A percentile compares a stretch with the other conserved stretches of the same genome.
phyloP scores from a whole-genome alignment of 2,888 invertebrate species.

The Stegophylla sp. region DNA sequence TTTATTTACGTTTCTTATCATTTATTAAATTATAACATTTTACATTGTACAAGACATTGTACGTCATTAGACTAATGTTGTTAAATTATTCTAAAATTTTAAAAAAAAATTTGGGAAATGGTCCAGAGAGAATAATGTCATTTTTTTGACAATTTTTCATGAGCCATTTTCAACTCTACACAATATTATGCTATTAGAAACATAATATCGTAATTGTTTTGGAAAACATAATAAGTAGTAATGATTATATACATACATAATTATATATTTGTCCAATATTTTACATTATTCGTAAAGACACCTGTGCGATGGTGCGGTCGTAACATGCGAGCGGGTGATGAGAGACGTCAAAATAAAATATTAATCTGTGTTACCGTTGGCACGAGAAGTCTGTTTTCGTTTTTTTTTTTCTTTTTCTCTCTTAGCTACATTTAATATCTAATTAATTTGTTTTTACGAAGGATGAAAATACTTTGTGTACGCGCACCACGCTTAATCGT shows the following conservation, averaged over 20 bases:
- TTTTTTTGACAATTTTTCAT: not conserved
- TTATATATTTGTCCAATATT: not conserved
- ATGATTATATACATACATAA: slow-evolving; percentile 1
- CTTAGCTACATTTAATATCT: slow-evolving; percentile 40
- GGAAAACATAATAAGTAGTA: not conserved
- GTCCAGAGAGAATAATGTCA: not conserved
- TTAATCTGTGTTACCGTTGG: slow-evolving; percentile 53
- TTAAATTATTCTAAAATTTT: too few species aligned
- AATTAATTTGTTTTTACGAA: slow-evolving; percentile 39
- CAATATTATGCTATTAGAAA: not conserved
- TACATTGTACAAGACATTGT: too few species aligned
- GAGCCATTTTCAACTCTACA: not conserved
- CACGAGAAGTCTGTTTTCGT: slow-evolving; percentile 38
- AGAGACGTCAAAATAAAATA: slow-evolving; percentile 30
- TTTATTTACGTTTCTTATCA: too few species aligned
- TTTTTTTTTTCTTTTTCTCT: not conserved
- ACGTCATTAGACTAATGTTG: too few species aligned
- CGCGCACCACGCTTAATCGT: not conserved
- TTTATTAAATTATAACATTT: too few species aligned
- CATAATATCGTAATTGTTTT: slow-evolving; percentile 11
- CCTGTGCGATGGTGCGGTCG: not conserved
- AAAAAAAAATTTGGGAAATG: too few species aligned
- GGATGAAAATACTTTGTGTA: slow-evolving; percentile 31
- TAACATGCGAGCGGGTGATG: not conserved
- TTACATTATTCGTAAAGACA: not conserved